These are phyloP conservation scores for Ochropleura plecta DNA, from an alignment of 2,888 invertebrate genomes.

Conservation along the genomic window DNA sequence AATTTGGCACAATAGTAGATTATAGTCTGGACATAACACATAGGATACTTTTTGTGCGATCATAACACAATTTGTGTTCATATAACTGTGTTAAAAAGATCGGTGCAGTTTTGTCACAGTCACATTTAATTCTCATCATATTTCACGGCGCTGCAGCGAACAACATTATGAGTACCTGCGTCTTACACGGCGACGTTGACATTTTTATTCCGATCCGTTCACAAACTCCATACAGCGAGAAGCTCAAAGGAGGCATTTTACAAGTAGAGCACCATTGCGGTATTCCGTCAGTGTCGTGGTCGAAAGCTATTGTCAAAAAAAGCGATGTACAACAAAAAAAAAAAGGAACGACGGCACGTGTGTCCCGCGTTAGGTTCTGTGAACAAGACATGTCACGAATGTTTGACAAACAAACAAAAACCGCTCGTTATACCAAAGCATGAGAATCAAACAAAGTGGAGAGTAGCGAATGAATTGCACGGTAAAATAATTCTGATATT, in stretches of 20 bases:
- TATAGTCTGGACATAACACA: too few species aligned
- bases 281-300: slow-evolving; percentile 14
- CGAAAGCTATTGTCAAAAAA: slow-evolving; percentile 37
- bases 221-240: slow-evolving; percentile 30
- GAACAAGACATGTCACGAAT: slow-evolving; percentile 56
- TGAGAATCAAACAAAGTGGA: slow-evolving; percentile 47
- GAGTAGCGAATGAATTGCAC: slow-evolving; percentile 26
- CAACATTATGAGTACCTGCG: slow-evolving; percentile 46
- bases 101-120: slow-evolving; percentile 56
- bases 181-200: slow-evolving; percentile 34
- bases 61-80: slow-evolving; percentile 41
- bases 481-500: slow-evolving; percentile 48
- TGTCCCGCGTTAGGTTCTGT: slow-evolving; percentile 17
- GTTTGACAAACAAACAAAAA: slow-evolving; percentile 71
- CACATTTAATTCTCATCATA: slow-evolving; percentile 50
- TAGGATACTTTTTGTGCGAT: too few species aligned
- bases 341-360: not conserved
- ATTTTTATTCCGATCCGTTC: slow-evolving; percentile 58
- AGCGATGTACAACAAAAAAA: slow-evolving; percentile 38
- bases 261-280: slow-evolving; percentile 27
- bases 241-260: slow-evolving; percentile 26
- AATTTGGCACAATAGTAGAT: too few species aligned
- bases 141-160: slow-evolving; percentile 47
- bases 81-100: slow-evolving; percentile 33
- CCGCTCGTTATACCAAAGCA: slow-evolving; percentile 65